phyloP scores from a whole-genome alignment of 1,140 invertebrate species.

The Bradysia coprophila region DNA sequence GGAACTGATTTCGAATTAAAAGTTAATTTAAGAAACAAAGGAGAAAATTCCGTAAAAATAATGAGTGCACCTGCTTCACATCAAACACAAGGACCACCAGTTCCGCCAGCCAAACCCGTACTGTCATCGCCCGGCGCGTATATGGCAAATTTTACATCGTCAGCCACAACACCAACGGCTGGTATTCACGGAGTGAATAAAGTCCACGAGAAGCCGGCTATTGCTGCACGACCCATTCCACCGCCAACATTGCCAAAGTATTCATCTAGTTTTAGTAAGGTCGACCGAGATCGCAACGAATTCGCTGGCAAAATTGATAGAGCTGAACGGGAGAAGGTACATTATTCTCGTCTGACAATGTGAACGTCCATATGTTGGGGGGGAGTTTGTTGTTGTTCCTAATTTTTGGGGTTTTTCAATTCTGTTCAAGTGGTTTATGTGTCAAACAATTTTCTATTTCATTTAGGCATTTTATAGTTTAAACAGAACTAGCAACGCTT shows the following conservation, averaged over 20 bases:
- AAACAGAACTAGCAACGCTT: too few relatives aligned
- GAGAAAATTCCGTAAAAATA: too few relatives aligned
- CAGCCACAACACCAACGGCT: conserved; percentile 3
- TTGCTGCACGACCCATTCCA: conserved; percentile 31
- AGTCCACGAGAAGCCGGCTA: conserved; percentile 15
- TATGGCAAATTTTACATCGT: conserved; percentile 3
- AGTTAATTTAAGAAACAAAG: too few relatives aligned
- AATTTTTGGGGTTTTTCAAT: too few relatives aligned
- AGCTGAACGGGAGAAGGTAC: conserved; percentile 6
- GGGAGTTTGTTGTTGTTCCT: too few relatives aligned
- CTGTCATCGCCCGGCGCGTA: conserved; percentile 6
- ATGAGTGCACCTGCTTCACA: background rate
- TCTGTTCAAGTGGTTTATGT: too few relatives aligned
- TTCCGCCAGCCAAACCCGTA: conserved; percentile 7
- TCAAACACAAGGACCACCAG: conserved; percentile 1
- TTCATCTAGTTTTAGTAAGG: conserved; percentile 14
- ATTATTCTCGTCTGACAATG: too few relatives aligned
- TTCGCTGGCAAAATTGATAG: conserved; percentile 6
- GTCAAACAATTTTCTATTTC: too few relatives aligned
- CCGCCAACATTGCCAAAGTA: conserved; percentile 48
- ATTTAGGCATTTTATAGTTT: too few relatives aligned
- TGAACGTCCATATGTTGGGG: too few relatives aligned
- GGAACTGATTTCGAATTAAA: too few relatives aligned
- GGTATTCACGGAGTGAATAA: conserved; percentile 6
- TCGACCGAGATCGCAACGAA: conserved; percentile 6